Evolutionary conservation across 2,113 vertebrate species (phyloP).

Genomic region (Rattus rattus): DNA sequence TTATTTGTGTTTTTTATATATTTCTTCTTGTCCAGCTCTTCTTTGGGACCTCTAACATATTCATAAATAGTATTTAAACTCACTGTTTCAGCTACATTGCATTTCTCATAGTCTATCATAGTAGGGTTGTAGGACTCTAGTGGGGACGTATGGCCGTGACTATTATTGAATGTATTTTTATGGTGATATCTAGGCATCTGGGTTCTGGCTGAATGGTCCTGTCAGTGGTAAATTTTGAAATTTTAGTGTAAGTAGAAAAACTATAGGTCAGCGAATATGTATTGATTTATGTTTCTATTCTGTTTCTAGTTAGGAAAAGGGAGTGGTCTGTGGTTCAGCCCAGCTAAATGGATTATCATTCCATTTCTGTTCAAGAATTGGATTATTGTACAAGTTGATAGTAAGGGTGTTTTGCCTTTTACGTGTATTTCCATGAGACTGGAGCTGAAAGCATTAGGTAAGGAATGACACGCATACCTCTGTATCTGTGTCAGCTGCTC

Average conservation of each 20-base stretch:
- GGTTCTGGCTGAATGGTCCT: neutral
- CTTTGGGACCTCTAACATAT: neutral
- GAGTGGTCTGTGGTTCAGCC: constrained; percentile 9
- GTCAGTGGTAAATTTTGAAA: constrained; percentile 27
- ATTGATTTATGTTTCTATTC: constrained; percentile 22
- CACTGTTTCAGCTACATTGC: neutral
- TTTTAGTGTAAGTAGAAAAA: constrained; percentile 17
- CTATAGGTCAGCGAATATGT: neutral
- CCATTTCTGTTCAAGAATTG: constrained; percentile 14
- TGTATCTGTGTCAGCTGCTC: neutral
- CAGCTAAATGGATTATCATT: neutral
- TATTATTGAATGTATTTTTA: neutral
- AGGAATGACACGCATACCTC: neutral
- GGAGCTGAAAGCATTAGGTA: neutral
- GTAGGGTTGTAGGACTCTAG: neutral
- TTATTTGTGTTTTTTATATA: neutral
- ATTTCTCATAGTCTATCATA: neutral
- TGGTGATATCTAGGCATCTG: neutral
- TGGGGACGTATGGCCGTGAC: neutral
- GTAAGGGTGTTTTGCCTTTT: neutral
- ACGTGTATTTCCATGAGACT: neutral
- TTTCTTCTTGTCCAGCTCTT: neutral
- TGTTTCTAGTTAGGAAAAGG: constrained; percentile 42
- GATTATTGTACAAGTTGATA: neutral
- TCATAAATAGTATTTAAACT: neutral